A percentile compares a stretch with the other conserved stretches of the same genome.
Evolutionary conservation across 1,140 invertebrate genomes (phyloP).

Genomic region (Marisa cornuarietis): DNA sequence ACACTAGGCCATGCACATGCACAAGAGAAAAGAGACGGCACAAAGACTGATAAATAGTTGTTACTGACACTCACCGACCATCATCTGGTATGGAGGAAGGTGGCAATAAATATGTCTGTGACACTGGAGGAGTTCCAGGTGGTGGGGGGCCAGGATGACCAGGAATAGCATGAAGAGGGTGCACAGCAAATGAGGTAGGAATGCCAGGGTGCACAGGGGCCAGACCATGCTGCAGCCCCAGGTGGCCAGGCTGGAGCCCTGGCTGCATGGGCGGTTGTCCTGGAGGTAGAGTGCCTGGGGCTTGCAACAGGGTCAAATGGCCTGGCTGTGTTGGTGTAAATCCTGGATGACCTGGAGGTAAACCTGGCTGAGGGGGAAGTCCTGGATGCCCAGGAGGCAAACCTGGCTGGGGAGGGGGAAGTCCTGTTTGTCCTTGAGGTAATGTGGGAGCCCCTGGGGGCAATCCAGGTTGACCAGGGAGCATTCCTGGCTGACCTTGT

Average conservation of each 20-base stretch:
- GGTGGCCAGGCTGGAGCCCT: neutral
- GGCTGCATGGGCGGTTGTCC: constrained; percentile 15
- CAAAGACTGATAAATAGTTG: too few species aligned
- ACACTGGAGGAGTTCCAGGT: constrained; percentile 15
- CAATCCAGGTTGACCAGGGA: constrained; percentile 12
- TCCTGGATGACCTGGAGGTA: constrained; percentile 20
- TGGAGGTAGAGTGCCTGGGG: constrained; percentile 8
- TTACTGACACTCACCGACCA: constrained; percentile 10
- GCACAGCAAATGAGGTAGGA: constrained; percentile 17
- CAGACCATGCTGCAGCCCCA: constrained; percentile 20
- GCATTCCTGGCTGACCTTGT: constrained; percentile 32
- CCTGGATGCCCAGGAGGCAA: constrained; percentile 20
- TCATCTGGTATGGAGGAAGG: constrained; percentile 5
- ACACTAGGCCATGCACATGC: too few species aligned
- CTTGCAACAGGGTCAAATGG: constrained; percentile 9
- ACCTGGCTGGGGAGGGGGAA: constrained; percentile 20
- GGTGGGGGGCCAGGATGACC: constrained; percentile 14
- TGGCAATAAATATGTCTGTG: constrained; percentile 22
- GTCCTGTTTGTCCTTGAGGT: constrained; percentile 13
- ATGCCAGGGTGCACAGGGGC: constrained; percentile 10
- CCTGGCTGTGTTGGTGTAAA: constrained; percentile 22
- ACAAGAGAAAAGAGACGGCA: too few species aligned
- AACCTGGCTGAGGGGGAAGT: constrained; percentile 22
- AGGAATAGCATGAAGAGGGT: constrained; percentile 20
- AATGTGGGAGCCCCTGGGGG: neutral